Evolutionary conservation across 1,140 invertebrate species (phyloP).

Genomic region (Cherax quadricarinatus): DNA sequence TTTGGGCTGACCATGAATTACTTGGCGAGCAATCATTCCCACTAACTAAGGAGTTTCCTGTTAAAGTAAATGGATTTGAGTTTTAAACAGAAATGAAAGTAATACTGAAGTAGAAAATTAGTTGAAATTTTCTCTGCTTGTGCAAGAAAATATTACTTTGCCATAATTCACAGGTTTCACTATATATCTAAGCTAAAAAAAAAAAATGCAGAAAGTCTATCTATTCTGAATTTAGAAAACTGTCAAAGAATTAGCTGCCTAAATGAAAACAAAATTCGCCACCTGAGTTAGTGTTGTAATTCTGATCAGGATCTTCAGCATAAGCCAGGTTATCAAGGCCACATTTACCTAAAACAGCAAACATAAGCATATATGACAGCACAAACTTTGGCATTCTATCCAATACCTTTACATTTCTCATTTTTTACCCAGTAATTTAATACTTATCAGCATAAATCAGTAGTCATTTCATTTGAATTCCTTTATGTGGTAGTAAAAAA

Average conservation of each 20-base stretch:
- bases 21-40: conserved; percentile 9
- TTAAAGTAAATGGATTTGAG: background rate
- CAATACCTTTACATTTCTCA: background rate
- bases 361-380: conserved; percentile 4
- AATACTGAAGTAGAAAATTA: too few species aligned
- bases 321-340: conserved; percentile 60
- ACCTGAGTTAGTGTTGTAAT: conserved; percentile 59
- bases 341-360: conserved; percentile 34
- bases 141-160: too few species aligned
- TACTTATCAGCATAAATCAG: too few species aligned
- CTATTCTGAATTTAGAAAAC: too few species aligned
- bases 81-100: too few species aligned
- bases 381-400: background rate
- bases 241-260: background rate
- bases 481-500: background rate
- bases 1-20: conserved; percentile 33
- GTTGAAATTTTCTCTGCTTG: too few species aligned
- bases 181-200: too few species aligned
- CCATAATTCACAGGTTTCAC: too few species aligned
- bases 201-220: too few species aligned
- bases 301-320: conserved; percentile 54
- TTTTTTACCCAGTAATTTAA: background rate
- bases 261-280: background rate
- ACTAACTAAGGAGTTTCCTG: conserved; percentile 25
- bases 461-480: background rate